These are phyloP conservation scores for Mayetiola destructor DNA, from an alignment of 2,888 invertebrate genomes.

Conservation along the genomic window DNA sequence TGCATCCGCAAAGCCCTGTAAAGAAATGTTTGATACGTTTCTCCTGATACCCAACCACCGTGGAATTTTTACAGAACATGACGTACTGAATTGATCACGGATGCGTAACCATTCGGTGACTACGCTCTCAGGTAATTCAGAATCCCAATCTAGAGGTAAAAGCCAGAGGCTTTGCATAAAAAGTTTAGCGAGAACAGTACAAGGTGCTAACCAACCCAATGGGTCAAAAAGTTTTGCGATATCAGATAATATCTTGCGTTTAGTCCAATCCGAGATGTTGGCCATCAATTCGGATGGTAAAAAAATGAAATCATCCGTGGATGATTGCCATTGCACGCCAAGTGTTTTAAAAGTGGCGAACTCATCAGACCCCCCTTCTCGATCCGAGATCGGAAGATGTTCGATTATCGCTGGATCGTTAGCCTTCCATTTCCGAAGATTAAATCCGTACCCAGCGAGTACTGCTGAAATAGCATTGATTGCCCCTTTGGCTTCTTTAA, in stretches of 20 bases:
- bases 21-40: background rate
- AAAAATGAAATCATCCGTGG: constrained; percentile 14
- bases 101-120: constrained; percentile 15
- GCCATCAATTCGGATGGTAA: background rate
- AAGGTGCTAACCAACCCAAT: constrained; percentile 18
- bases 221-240: constrained; percentile 18
- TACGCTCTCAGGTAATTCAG: constrained; percentile 11
- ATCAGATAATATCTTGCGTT: constrained; percentile 16
- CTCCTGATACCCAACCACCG: constrained; percentile 12
- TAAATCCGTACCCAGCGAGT: constrained; percentile 16
- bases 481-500: constrained; percentile 17
- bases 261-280: constrained; percentile 1
- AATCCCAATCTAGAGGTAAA: constrained; percentile 17
- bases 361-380: background rate
- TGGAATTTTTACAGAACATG: constrained; percentile 15
- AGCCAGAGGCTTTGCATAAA: constrained; percentile 18
- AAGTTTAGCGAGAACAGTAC: constrained; percentile 17
- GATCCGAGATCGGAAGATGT: constrained; percentile 13
- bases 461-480: constrained; percentile 17
- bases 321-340: constrained; percentile 16
- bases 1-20: constrained; percentile 18
- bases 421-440: constrained; percentile 19
- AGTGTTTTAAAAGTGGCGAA: constrained; percentile 15
- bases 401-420: constrained; percentile 17
- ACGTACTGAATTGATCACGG: background rate